A percentile compares a stretch with the other conserved stretches of the same genome.
Evolutionary conservation across 2,113 vertebrate genomes (phyloP).

Genomic region (Camelus dromedarius): DNA sequence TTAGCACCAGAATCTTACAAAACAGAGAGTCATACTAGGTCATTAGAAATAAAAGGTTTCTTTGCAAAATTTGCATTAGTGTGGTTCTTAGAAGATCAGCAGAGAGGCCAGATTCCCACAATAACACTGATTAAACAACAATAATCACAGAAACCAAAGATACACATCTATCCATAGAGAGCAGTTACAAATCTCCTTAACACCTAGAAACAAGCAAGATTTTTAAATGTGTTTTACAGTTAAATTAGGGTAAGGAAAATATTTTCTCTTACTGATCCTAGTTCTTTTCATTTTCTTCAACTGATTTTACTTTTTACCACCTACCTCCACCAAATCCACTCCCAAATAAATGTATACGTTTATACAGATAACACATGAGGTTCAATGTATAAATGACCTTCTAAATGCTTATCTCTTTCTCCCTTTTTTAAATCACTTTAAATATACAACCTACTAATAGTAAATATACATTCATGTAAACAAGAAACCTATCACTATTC

Average conservation of each 20-base stretch:
- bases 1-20: background rate
- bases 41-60: slow-evolving; percentile 1
- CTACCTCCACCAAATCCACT: background rate
- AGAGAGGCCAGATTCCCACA: slow-evolving; percentile 15
- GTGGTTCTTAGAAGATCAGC: background rate
- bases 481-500: slow-evolving; percentile 55
- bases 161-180: background rate
- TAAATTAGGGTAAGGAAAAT: slow-evolving; percentile 38
- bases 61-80: background rate
- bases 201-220: slow-evolving; percentile 37
- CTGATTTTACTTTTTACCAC: background rate
- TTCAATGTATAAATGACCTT: slow-evolving; percentile 49
- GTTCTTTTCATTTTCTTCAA: slow-evolving; percentile 43
- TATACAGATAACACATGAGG: slow-evolving; percentile 61
- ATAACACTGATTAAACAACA: slow-evolving; percentile 5
- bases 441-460: slow-evolving; percentile 64
- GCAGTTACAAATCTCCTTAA: background rate
- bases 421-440: slow-evolving; percentile 61
- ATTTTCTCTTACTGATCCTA: slow-evolving; percentile 36
- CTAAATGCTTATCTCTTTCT: slow-evolving; percentile 55
- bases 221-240: slow-evolving; percentile 37
- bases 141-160: slow-evolving; percentile 54
- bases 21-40: background rate
- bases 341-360: slow-evolving; percentile 50
- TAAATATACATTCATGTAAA: slow-evolving; percentile 62